Percentiles rank a stretch among this genome's conserved stretches.
Evolutionary conservation across 2,113 vertebrate genomes (phyloP).

Genomic region (Sminthopsis crassicaudata): DNA sequence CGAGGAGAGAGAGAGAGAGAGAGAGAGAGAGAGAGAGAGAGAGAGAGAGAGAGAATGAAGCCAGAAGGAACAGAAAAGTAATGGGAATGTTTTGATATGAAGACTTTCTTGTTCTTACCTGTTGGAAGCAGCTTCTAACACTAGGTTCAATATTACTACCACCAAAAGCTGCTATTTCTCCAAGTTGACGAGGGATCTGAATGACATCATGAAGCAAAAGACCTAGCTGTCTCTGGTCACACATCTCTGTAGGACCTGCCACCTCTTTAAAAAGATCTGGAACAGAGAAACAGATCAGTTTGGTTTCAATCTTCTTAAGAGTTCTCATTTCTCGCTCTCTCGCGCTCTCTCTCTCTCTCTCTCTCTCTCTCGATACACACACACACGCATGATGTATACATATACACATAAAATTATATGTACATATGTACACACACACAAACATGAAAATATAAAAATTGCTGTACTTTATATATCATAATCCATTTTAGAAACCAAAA

Average conservation of each 20-base stretch:
- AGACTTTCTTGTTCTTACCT: slow-evolving; percentile 81
- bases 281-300: slow-evolving; percentile 3
- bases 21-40: too few species aligned
- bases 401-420: neutral
- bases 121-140: slow-evolving; percentile 97
- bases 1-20: too few species aligned
- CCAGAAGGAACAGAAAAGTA: neutral
- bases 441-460: neutral
- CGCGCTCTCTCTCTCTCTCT: too few species aligned
- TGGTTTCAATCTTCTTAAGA: neutral
- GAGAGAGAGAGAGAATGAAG: neutral
- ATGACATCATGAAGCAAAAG: slow-evolving; percentile 96
- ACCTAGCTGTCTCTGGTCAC: slow-evolving; percentile 95
- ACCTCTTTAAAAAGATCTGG: slow-evolving; percentile 96
- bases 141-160: slow-evolving; percentile 99
- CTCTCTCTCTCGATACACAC: too few species aligned
- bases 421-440: neutral
- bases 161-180: slow-evolving; percentile 96
- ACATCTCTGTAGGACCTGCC: slow-evolving; percentile 91
- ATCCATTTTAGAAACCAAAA: neutral
- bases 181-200: slow-evolving; percentile 96
- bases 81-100: neutral
- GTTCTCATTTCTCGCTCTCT: too few species aligned
- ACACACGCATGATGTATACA: neutral
- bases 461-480: neutral